phyloP scores from a whole-genome alignment of 2,113 vertebrate genomes.

The Rhinogobius similis region DNA sequence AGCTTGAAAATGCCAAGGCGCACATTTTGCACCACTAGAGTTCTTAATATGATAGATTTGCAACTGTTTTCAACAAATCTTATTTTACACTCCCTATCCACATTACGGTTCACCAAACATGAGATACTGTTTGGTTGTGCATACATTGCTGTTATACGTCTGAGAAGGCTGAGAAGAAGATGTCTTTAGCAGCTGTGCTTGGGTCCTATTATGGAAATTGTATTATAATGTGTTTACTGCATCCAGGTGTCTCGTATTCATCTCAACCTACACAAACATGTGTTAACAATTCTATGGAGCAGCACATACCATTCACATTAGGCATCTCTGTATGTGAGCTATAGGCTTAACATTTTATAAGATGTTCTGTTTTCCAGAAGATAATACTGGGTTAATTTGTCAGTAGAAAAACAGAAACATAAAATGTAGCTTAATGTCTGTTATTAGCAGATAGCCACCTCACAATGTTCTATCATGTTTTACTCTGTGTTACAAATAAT shows the following conservation, averaged over 20 bases:
- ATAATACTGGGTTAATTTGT: not conserved
- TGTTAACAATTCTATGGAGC: not conserved
- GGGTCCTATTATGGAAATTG: conserved; percentile 9
- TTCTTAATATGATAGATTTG: not conserved
- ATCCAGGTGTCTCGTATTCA: conserved; percentile 7
- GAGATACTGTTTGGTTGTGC: conserved; percentile 27
- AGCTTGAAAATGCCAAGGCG: not conserved
- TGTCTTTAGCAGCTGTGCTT: conserved; percentile 15
- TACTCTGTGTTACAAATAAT: not conserved
- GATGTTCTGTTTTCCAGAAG: not conserved
- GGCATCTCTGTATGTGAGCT: not conserved
- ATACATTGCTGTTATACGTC: conserved; percentile 14
- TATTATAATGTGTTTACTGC: conserved; percentile 24
- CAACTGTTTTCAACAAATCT: not conserved
- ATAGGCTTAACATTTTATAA: not conserved
- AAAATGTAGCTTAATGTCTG: not conserved
- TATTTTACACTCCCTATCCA: not conserved
- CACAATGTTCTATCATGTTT: not conserved
- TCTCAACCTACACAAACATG: not conserved
- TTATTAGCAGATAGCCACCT: not conserved
- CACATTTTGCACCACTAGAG: conserved; percentile 10
- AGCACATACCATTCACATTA: conserved; percentile 1
- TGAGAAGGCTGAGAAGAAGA: not conserved
- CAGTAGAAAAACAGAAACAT: not conserved
- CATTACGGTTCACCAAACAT: conserved; percentile 16